Conservation (phyloP, 2,888 invertebrate species). For the Chalcis sispes region DNA sequence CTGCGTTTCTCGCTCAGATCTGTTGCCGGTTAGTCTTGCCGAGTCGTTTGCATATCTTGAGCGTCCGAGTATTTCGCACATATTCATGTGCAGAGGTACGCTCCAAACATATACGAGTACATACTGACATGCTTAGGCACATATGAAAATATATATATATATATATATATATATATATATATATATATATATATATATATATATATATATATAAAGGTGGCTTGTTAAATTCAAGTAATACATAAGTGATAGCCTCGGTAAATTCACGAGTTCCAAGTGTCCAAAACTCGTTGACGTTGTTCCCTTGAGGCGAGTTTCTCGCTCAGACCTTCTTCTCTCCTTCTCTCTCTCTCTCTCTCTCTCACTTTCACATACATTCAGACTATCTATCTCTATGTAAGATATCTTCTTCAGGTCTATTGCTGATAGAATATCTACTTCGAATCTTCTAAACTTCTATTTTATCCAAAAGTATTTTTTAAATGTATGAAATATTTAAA, state of each 20-base stretch:
- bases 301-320: not conserved
- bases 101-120: too few relatives aligned
- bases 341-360: not conserved
- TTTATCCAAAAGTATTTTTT: too few relatives aligned
- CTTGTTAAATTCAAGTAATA: conserved; percentile 13
- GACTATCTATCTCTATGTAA: not conserved
- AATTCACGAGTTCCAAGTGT: conserved; percentile 9
- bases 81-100: not conserved
- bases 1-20: too few relatives aligned
- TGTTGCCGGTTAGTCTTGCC: not conserved
- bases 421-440: too few relatives aligned
- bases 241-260: conserved; percentile 27
- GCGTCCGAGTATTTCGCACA: conserved; percentile 13
- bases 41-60: conserved; percentile 20
- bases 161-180: too few relatives aligned
- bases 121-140: too few relatives aligned
- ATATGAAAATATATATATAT: too few relatives aligned
- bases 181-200: too few relatives aligned
- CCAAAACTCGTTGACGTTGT: conserved; percentile 11
- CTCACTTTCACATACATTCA: not conserved
- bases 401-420: conserved; percentile 23
- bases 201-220: too few relatives aligned
- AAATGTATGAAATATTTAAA: too few relatives aligned
- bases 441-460: too few relatives aligned
- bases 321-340: not conserved